These are phyloP conservation scores for Gavialis gangeticus DNA, from an alignment of 2,113 vertebrate genomes.

Conservation along the genomic window DNA sequence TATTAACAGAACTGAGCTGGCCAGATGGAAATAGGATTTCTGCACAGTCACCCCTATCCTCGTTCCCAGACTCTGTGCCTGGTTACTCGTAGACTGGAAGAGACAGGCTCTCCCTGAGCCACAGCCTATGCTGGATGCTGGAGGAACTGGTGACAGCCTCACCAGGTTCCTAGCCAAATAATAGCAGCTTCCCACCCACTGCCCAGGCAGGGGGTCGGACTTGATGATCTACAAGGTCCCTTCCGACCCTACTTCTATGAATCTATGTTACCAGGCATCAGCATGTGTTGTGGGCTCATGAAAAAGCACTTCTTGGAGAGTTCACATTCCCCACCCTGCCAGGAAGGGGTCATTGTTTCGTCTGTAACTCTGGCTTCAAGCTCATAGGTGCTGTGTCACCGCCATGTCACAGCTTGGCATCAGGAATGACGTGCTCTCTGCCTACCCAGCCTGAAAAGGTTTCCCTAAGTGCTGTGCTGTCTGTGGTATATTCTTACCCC, in stretches of 20 bases:
- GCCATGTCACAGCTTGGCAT: neutral
- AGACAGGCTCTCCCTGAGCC: neutral
- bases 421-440: neutral
- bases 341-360: neutral
- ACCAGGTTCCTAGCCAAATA: no score
- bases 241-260: no score
- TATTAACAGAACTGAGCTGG: accelerated
- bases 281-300: no score
- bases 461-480: neutral
- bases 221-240: no score
- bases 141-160: accelerated
- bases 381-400: neutral
- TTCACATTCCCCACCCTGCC: neutral
- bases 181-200: no score
- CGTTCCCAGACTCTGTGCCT: constrained; percentile 13
- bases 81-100: constrained; percentile 37
- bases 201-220: no score
- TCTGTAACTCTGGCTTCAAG: neutral
- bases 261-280: no score
- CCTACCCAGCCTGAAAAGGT: accelerated
- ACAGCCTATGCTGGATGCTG: constrained; percentile 9
- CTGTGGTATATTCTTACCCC: accelerated
- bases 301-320: neutral
- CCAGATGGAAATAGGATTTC: constrained; percentile 48
- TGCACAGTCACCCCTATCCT: neutral